phyloP scores from a whole-genome alignment of 1,140 invertebrate species.

The Drosophila nigromelanica region DNA sequence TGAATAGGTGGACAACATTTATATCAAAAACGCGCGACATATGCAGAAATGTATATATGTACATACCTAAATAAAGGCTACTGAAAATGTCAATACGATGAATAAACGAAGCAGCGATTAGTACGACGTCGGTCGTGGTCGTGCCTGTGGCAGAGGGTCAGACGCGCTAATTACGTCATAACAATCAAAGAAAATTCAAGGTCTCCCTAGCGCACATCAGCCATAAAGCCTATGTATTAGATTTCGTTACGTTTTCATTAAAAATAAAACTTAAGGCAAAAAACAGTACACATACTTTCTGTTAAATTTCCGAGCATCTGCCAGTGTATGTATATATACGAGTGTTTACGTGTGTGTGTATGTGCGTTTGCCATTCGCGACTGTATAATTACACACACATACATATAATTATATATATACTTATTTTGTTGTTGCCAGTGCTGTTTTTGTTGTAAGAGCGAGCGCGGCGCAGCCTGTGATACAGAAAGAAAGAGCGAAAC shows the following conservation, averaged over 20 bases:
- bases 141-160: slow-evolving; percentile 56
- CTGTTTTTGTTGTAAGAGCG: slow-evolving; percentile 51
- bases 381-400: slow-evolving; percentile 71
- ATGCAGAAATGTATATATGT: slow-evolving; percentile 30
- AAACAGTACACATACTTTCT: slow-evolving; percentile 46
- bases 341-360: slow-evolving; percentile 22
- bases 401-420: neutral
- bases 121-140: slow-evolving; percentile 68
- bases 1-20: slow-evolving; percentile 8
- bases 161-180: slow-evolving; percentile 81
- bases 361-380: slow-evolving; percentile 60
- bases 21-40: slow-evolving; percentile 44
- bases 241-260: slow-evolving; percentile 79
- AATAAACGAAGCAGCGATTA: slow-evolving; percentile 79
- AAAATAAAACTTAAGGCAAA: slow-evolving; percentile 71
- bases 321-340: neutral
- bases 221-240: slow-evolving; percentile 67
- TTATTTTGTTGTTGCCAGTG: slow-evolving; percentile 39
- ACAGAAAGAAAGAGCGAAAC: slow-evolving; percentile 58
- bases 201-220: slow-evolving; percentile 61
- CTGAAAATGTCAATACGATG: slow-evolving; percentile 81
- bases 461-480: slow-evolving; percentile 67
- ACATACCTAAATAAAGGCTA: slow-evolving; percentile 72
- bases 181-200: slow-evolving; percentile 82
- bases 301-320: slow-evolving; percentile 35